These are phyloP conservation scores for Megaceryle alcyon DNA, from an alignment of 2,797 vertebrate genomes.

Conservation along the genomic window DNA sequence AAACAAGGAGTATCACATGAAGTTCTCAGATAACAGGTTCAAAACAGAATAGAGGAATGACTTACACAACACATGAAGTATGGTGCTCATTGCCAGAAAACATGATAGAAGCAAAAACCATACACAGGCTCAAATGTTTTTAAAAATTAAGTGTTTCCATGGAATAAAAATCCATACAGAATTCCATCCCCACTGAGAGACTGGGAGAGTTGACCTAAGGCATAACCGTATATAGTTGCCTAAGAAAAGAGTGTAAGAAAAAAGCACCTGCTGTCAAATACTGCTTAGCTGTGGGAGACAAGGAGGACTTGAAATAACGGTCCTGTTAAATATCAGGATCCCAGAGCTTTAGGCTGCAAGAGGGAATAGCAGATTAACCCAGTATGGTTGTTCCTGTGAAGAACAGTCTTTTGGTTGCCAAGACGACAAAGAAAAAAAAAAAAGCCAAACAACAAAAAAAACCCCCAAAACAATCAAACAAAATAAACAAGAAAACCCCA, in stretches of 20 bases:
- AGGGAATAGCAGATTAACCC: background rate
- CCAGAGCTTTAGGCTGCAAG: background rate
- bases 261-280: background rate
- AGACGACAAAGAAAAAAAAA: background rate
- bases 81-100: background rate
- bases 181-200: background rate
- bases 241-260: background rate
- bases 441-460: background rate
- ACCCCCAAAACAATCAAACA: background rate
- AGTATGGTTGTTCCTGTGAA: background rate
- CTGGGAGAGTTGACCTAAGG: background rate
- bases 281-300: background rate
- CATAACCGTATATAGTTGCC: background rate
- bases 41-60: background rate
- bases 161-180: background rate
- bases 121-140: rapidly evolving
- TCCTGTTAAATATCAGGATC: background rate
- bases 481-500: too few species aligned
- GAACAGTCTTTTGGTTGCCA: background rate
- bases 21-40: background rate
- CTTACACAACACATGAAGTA: background rate
- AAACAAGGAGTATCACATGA: background rate
- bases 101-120: background rate
- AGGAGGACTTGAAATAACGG: background rate
- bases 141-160: background rate